These are phyloP conservation scores for Hydractinia echinata DNA, from an alignment of 30 jellyfish, hydroid and myxozoan species.

Conservation along the genomic window DNA sequence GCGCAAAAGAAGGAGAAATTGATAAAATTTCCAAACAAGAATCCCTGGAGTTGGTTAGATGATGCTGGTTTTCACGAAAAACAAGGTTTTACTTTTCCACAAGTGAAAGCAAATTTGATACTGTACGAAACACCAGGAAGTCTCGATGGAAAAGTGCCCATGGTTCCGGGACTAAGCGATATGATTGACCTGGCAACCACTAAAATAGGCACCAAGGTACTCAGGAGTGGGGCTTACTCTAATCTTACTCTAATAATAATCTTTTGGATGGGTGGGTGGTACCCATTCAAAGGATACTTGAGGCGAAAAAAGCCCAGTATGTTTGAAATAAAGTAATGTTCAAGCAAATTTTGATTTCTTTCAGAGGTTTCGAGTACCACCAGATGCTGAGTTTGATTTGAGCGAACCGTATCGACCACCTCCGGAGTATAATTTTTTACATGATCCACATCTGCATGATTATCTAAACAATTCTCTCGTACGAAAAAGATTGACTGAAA, in stretches of 20 bases:
- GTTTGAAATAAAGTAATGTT: neutral
- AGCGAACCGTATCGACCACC: slow-evolving; percentile 48
- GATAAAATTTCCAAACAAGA: neutral
- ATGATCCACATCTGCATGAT: slow-evolving; percentile 74
- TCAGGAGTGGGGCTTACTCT: too few relatives aligned
- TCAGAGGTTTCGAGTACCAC: slow-evolving; percentile 67
- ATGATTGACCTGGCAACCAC: slow-evolving; percentile 60
- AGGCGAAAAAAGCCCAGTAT: neutral
- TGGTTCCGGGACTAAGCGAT: slow-evolving; percentile 60
- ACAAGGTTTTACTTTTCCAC: slow-evolving; percentile 68
- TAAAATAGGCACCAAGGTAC: slow-evolving; percentile 85
- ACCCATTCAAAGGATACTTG: neutral
- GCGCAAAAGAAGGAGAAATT: neutral
- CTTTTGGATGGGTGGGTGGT: neutral
- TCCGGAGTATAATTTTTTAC: slow-evolving; percentile 61
- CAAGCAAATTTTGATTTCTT: neutral
- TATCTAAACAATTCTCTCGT: slow-evolving; percentile 49
- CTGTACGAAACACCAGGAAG: slow-evolving; percentile 64
- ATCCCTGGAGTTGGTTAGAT: slow-evolving; percentile 28
- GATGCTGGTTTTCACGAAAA: slow-evolving; percentile 25
- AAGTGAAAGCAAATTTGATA: slow-evolving; percentile 58
- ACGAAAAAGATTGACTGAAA: slow-evolving; percentile 36
- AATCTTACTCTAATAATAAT: too few relatives aligned
- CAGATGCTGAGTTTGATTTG: slow-evolving; percentile 65
- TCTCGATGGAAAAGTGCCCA: slow-evolving; percentile 73